A percentile compares a stretch with the other conserved stretches of the same genome.
phyloP scores from a whole-genome alignment of 2,113 vertebrate species.

The Heterocephalus glaber region DNA sequence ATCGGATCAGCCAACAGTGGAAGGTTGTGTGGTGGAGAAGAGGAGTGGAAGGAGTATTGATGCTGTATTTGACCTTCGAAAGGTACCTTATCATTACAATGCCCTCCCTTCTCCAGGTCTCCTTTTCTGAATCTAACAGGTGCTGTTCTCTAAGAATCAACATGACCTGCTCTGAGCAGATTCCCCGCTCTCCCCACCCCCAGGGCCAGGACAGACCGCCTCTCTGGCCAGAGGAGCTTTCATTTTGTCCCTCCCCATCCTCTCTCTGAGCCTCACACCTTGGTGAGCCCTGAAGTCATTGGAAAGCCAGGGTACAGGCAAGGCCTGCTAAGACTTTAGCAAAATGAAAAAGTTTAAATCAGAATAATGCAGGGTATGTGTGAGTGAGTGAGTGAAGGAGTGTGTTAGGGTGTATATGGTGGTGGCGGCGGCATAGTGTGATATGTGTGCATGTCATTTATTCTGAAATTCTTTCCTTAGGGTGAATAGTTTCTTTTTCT shows the following conservation, averaged over 20 bases:
- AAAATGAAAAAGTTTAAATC: not conserved
- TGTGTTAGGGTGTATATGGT: rapidly evolving
- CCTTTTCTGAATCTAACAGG: not conserved
- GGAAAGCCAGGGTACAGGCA: not conserved
- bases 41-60: no score
- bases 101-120: not conserved
- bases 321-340: not conserved
- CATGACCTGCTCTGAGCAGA: not conserved
- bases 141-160: not conserved
- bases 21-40: not conserved
- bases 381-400: no score
- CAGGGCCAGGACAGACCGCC: not conserved
- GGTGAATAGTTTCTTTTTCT: not conserved
- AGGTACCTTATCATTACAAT: not conserved
- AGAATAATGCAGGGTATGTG: not conserved
- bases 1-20: not conserved
- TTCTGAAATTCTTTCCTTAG: not conserved
- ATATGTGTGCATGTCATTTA: not conserved
- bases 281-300: not conserved
- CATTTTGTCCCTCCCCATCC: not conserved
- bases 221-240: not conserved
- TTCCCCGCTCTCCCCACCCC: not conserved
- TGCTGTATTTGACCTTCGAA: not conserved
- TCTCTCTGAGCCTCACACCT: not conserved
- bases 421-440: no score